Evolutionary conservation across 2,888 invertebrate species (phyloP).

Genomic region (Lagria hirta): DNA sequence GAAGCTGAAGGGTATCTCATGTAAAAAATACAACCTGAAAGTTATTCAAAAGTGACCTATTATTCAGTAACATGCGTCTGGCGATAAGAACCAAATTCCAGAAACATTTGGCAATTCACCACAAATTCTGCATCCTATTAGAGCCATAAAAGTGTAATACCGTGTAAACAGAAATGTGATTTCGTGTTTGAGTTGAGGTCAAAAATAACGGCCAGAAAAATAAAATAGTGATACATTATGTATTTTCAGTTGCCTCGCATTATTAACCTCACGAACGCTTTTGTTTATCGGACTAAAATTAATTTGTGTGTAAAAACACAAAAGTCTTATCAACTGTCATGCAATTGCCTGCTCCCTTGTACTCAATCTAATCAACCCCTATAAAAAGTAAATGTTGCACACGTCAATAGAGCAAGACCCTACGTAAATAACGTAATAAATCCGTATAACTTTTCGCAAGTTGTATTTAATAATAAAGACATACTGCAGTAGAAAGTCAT

Average conservation of each 20-base stretch:
- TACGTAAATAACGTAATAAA: too few species aligned
- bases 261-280: constrained; percentile 29
- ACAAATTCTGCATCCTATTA: constrained; percentile 8
- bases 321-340: constrained; percentile 40
- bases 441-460: constrained; percentile 9
- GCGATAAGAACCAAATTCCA: constrained; percentile 9
- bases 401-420: too few species aligned
- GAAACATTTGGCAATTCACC: constrained; percentile 5
- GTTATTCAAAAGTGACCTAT: too few species aligned
- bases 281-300: constrained; percentile 37
- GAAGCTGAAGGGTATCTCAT: too few species aligned
- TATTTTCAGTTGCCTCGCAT: constrained; percentile 28
- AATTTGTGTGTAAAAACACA: constrained; percentile 40
- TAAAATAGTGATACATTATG: constrained; percentile 34
- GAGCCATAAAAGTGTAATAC: constrained; percentile 29
- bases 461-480: constrained; percentile 15
- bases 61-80: constrained; percentile 7
- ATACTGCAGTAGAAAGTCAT: constrained; percentile 10
- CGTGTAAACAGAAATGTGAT: constrained; percentile 40
- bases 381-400: too few species aligned
- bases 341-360: constrained; percentile 35
- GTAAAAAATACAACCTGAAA: too few species aligned
- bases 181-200: constrained; percentile 31
- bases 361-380: too few species aligned
- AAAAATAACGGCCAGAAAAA: constrained; percentile 19